Conservation (phyloP, 2,888 invertebrate genomes). For the Ichneumon xanthorius region DNA sequence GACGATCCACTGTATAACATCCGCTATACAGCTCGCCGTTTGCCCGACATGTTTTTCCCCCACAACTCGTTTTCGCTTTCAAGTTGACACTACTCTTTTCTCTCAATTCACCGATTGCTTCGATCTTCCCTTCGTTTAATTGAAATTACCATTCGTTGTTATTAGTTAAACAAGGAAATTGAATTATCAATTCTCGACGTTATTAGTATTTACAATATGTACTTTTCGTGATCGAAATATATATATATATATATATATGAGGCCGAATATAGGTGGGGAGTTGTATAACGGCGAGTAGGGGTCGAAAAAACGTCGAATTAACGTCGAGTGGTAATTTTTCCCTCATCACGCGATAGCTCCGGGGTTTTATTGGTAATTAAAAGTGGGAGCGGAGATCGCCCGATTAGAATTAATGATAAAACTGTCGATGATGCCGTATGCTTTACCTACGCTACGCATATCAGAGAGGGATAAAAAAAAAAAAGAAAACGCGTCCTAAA, state of each 20-base stretch:
- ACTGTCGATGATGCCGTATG: constrained; percentile 60
- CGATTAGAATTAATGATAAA: constrained; percentile 84
- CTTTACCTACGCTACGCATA: not conserved
- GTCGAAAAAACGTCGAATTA: constrained; percentile 47
- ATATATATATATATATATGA: not conserved
- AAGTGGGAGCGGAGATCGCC: constrained; percentile 82
- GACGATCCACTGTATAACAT: constrained; percentile 43
- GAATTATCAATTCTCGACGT: not conserved
- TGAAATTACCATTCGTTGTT: not conserved
- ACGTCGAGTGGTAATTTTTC: constrained; percentile 77
- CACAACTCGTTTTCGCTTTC: constrained; percentile 79
- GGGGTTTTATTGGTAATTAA: constrained; percentile 84
- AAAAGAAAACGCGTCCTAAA: not conserved
- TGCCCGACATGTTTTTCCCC: constrained; percentile 82
- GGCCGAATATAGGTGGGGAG: constrained; percentile 5
- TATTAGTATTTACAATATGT: not conserved
- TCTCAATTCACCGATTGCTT: not conserved
- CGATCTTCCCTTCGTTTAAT: not conserved
- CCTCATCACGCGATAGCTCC: constrained; percentile 77
- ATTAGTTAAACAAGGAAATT: not conserved
- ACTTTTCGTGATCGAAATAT: constrained; percentile 23
- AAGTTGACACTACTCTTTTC: constrained; percentile 58
- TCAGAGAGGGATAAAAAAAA: not conserved
- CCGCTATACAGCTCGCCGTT: constrained; percentile 43
- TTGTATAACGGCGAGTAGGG: constrained; percentile 50